Percentiles rank a stretch among this genome's conserved stretches.
These are phyloP conservation scores for Drosophila burlai DNA, from an alignment of 1,140 invertebrate genomes.

Conservation along the genomic window DNA sequence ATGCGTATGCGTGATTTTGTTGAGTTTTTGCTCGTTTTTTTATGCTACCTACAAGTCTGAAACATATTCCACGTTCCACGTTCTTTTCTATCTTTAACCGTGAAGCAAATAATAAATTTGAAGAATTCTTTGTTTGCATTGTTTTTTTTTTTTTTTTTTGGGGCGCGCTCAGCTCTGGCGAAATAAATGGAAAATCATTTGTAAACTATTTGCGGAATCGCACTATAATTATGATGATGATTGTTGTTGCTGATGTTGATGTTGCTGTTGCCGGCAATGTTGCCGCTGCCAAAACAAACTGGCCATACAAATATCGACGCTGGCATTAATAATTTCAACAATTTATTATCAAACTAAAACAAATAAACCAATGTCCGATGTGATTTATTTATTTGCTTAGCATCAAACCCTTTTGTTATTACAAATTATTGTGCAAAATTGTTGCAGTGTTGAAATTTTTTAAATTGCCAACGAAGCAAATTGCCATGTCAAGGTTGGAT, in stretches of 20 bases:
- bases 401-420: slow-evolving; percentile 19
- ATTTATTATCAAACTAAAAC: slow-evolving; percentile 70
- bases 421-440: not conserved
- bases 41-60: slow-evolving; percentile 41
- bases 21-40: slow-evolving; percentile 10
- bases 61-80: slow-evolving; percentile 52
- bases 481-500: slow-evolving; percentile 58
- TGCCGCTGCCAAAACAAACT: slow-evolving; percentile 63
- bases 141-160: no score
- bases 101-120: slow-evolving; percentile 75
- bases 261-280: slow-evolving; percentile 2
- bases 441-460: slow-evolving; percentile 11
- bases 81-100: slow-evolving; percentile 35
- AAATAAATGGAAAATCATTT: slow-evolving; percentile 65
- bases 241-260: slow-evolving; percentile 23
- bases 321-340: slow-evolving; percentile 68
- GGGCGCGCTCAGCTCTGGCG: slow-evolving; percentile 16
- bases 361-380: slow-evolving; percentile 49
- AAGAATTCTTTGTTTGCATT: slow-evolving; percentile 67
- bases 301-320: slow-evolving; percentile 33
- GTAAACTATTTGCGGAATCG: slow-evolving; percentile 57
- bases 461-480: slow-evolving; percentile 32
- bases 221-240: slow-evolving; percentile 47
- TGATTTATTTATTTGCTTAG: slow-evolving; percentile 65
- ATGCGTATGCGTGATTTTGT: slow-evolving; percentile 53